A percentile compares a stretch with the other conserved stretches of the same genome.
These are phyloP conservation scores for Dromiciops gliroides DNA, from an alignment of 2,113 vertebrate species.

Conservation along the genomic window DNA sequence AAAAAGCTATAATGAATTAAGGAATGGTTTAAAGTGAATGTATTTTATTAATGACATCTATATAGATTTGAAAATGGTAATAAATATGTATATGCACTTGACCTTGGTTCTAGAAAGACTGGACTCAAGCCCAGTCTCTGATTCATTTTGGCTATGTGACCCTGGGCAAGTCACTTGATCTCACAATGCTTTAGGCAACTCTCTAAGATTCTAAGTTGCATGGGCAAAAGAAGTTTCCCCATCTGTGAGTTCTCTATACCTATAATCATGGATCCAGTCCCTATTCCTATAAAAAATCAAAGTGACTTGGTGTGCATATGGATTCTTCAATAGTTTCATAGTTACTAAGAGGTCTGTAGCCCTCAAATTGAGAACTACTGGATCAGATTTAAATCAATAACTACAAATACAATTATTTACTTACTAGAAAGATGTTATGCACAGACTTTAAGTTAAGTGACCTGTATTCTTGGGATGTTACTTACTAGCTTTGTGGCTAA, in stretches of 20 bases:
- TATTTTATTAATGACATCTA: neutral
- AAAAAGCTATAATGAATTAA: neutral
- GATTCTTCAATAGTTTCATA: neutral
- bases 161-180: neutral
- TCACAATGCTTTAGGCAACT: neutral
- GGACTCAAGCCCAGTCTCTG: neutral
- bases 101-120: neutral
- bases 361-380: neutral
- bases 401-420: neutral
- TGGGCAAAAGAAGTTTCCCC: neutral
- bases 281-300: neutral
- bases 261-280: neutral
- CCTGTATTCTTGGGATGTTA: neutral
- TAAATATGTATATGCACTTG: neutral
- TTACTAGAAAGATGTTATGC: neutral
- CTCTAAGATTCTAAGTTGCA: neutral
- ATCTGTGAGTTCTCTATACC: neutral
- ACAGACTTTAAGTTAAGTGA: neutral
- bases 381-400: neutral
- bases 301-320: neutral
- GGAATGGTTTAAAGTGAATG: neutral
- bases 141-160: neutral
- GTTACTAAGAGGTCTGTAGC: neutral
- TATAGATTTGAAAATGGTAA: neutral
- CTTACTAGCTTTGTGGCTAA: neutral